Conservation (phyloP, 2,888 invertebrate species). For the Hydrotaea cyrtoneurina region DNA sequence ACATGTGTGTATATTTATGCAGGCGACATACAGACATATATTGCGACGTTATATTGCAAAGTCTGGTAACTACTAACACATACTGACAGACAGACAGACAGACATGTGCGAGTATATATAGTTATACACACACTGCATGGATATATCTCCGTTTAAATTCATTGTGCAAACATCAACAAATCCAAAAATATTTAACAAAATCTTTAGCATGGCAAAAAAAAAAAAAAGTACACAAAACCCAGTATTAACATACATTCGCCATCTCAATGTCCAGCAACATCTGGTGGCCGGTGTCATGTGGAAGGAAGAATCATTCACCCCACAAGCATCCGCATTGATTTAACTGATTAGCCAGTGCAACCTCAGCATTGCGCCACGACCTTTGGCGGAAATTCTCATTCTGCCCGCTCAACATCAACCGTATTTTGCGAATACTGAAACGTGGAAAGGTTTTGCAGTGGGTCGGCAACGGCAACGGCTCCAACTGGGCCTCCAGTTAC, state of each 20-base stretch:
- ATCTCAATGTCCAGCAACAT: too few species aligned
- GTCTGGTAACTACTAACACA: neutral
- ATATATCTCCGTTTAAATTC: neutral
- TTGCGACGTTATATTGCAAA: constrained; percentile 21
- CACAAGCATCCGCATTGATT: neutral
- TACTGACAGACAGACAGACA: too few species aligned
- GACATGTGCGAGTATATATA: too few species aligned
- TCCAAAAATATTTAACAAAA: constrained; percentile 16
- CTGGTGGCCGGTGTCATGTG: too few species aligned
- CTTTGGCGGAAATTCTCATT: neutral
- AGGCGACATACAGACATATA: neutral
- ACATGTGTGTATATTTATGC: neutral
- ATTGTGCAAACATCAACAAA: constrained; percentile 28
- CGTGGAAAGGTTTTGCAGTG: too few species aligned
- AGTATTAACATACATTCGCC: too few species aligned
- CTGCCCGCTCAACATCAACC: too few species aligned
- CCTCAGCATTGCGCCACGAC: neutral
- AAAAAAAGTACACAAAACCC: too few species aligned
- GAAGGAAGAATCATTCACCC: constrained; percentile 18
- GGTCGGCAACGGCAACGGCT: too few species aligned
- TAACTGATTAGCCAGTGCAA: neutral
- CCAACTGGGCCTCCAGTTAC: too few species aligned
- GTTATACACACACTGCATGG: neutral
- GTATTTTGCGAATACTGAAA: too few species aligned
- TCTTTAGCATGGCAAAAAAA: too few species aligned